These are phyloP conservation scores for Drosophila equinoxialis DNA, from an alignment of 1,140 invertebrate genomes.

Conservation along the genomic window DNA sequence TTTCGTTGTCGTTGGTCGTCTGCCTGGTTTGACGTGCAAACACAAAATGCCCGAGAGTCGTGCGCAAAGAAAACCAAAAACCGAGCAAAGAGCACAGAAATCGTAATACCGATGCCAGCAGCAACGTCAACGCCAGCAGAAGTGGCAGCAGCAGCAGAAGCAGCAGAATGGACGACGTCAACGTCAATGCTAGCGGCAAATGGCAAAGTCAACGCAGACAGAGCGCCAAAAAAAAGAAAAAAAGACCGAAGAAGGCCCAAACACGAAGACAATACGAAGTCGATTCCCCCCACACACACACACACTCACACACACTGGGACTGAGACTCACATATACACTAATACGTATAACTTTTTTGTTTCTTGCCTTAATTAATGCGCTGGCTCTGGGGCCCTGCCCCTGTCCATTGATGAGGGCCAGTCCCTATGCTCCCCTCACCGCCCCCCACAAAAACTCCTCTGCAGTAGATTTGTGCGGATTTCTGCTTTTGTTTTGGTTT, in stretches of 20 bases:
- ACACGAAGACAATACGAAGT: conserved; percentile 68
- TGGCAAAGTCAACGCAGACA: conserved; percentile 19
- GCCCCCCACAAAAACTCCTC: neutral
- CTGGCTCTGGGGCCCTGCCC: conserved; percentile 41
- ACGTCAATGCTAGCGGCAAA: conserved; percentile 5
- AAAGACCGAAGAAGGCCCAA: conserved; percentile 59
- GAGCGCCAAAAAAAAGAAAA: conserved; percentile 27
- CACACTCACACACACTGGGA: conserved; percentile 22
- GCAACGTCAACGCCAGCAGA: neutral
- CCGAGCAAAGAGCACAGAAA: conserved; percentile 57
- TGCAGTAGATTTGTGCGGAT: conserved; percentile 7
- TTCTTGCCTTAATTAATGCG: conserved; percentile 72
- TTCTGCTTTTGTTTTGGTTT: neutral
- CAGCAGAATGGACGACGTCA: conserved; percentile 5
- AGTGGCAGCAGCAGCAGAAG: neutral
- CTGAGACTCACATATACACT: neutral
- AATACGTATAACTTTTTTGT: conserved; percentile 52
- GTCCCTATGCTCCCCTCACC: conserved; percentile 5
- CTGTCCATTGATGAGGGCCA: conserved; percentile 66
- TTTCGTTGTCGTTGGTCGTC: conserved; percentile 54
- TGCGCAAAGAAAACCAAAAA: conserved; percentile 76
- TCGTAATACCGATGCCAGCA: conserved; percentile 35
- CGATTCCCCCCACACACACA: conserved; percentile 23
- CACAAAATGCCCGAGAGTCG: conserved; percentile 77
- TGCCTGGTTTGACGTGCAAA: conserved; percentile 76